These are phyloP conservation scores for Mimachlamys varia DNA, from an alignment of 2,888 invertebrate species.

Conservation along the genomic window DNA sequence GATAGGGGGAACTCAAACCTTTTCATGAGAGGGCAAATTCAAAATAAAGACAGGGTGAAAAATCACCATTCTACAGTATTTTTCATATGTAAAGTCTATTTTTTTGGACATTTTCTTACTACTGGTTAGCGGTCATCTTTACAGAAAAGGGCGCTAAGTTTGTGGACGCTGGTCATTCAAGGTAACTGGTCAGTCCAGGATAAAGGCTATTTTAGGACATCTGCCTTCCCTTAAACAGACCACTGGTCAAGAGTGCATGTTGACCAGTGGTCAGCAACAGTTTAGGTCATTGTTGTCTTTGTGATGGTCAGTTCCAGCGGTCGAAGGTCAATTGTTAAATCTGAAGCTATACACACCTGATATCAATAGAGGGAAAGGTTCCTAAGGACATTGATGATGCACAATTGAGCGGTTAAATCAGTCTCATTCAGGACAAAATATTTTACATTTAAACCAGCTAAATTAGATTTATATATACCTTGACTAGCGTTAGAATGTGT, in stretches of 20 bases:
- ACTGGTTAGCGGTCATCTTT: not conserved
- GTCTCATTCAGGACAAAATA: not conserved
- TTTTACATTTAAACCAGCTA: no score
- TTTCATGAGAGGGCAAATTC: no score
- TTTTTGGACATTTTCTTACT: no score
- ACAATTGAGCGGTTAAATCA: not conserved
- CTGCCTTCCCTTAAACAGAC: not conserved
- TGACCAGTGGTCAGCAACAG: not conserved
- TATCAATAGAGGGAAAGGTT: not conserved
- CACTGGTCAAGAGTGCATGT: not conserved
- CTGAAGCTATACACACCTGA: not conserved
- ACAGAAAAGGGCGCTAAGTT: not conserved
- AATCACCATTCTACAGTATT: no score
- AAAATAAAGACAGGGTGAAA: no score
- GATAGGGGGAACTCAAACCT: no score
- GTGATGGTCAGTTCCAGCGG: not conserved
- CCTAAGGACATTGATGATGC: not conserved
- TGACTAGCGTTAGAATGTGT: no score
- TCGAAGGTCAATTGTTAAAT: not conserved
- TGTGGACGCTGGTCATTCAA: not conserved
- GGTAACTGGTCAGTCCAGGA: constrained; percentile 28
- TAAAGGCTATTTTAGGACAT: constrained; percentile 32
- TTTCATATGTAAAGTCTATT: no score
- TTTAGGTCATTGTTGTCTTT: constrained; percentile 28
- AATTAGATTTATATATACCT: no score